Base-by-base conservation (phyloP, 2,113 vertebrate species). In the Sclerurus mexicanus region DNA sequence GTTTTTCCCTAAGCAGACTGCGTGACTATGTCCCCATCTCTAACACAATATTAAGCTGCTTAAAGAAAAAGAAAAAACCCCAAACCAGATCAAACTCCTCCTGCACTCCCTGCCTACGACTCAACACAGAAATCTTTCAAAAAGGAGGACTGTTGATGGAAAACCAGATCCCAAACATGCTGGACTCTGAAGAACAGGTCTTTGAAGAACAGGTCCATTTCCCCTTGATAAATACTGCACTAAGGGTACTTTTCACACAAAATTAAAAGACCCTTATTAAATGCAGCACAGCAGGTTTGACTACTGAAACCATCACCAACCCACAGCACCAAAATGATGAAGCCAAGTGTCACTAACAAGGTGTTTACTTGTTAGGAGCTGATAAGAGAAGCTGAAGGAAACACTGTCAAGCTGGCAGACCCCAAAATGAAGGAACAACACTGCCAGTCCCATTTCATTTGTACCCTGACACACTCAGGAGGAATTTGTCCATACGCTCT, bases 291-390 rank as follows among this genome's bases (percentile, higher is more conserved):
- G 49, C 23, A 66, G 15, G 42, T 71, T 93, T 79, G 64, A 52
- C 18, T 4, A 1, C 10, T 1, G 46, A 89, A 47, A 55, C 20
- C 37, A 56, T 20, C 2, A 1, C 12, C 2, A 1, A 78, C 8
- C 47, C 30, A 62, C 59, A 72, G 58, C 68, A 87, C 10, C 23
- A 50, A 37, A 59, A 60, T 13, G 8, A 24, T 7, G 53, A 52
- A 76, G 66, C 25, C n/a, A n/a, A 22, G 13, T 60, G 64, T 27
- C 58, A 22, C 58, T 56, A 31, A 39, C 37, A 30, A 81, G 83
- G 42, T 0, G 1, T 21, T 44, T 53, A 16, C 37, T 35, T 75
- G 53, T 15, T 35, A 37, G 40, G 40, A 63, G 28, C 18, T 44
- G 44, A 3, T 28, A 59, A 49, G 33, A 68, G 19, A 90, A 66